These are phyloP conservation scores for Zeus faber DNA, from an alignment of 2,113 vertebrate genomes.

Conservation along the genomic window DNA sequence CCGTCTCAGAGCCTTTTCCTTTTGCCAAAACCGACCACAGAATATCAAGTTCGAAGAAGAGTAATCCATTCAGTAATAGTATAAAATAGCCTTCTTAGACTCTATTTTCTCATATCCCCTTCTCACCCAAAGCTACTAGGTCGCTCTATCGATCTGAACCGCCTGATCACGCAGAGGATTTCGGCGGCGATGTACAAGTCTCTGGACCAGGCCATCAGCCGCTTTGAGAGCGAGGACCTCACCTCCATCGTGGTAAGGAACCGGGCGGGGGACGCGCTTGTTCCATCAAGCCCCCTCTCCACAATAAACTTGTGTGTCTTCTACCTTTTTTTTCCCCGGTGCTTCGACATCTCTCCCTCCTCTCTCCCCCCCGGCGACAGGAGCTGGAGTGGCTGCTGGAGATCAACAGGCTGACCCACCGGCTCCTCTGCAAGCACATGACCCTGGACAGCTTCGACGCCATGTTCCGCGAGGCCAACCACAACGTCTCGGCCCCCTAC, in stretches of 20 bases:
- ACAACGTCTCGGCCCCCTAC: slow-evolving; percentile 97
- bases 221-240: slow-evolving; percentile 98
- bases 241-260: slow-evolving; percentile 95
- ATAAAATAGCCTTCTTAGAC: neutral
- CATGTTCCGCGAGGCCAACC: slow-evolving; percentile 99
- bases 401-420: slow-evolving; percentile 94
- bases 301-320: neutral
- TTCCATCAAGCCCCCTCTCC: too few relatives aligned
- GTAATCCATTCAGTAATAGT: neutral
- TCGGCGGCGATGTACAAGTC: slow-evolving; percentile 99
- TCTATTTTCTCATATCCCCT: too few relatives aligned
- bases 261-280: too few relatives aligned
- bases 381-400: slow-evolving; percentile 98
- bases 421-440: slow-evolving; percentile 95
- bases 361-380: slow-evolving; percentile 54
- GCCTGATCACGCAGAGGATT: slow-evolving; percentile 97
- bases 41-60: neutral
- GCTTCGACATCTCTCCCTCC: neutral
- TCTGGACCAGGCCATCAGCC: slow-evolving; percentile 96
- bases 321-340: neutral
- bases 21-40: neutral
- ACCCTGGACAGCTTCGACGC: slow-evolving; percentile 98
- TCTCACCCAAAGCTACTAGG: slow-evolving; percentile 81
- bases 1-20: neutral
- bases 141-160: slow-evolving; percentile 96